Evolutionary conservation across 2,797 vertebrate genomes (phyloP).

Genomic region (Oophaga sylvatica): DNA sequence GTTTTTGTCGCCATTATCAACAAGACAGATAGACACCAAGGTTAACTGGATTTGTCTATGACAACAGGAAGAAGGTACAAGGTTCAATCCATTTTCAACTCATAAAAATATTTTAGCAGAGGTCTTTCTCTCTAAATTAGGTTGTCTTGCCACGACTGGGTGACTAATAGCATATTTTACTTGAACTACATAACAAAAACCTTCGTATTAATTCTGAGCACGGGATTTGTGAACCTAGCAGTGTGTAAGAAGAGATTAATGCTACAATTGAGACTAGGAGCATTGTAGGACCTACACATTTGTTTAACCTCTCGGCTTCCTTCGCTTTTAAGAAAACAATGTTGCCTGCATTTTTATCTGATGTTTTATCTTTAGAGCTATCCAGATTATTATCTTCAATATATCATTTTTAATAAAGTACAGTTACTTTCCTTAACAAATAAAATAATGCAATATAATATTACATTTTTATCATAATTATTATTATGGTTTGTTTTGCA

Average conservation of each 20-base stretch:
- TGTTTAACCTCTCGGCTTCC: conserved; percentile 1
- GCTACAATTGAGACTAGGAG: conserved; percentile 2
- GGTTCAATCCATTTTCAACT: conserved; percentile 28
- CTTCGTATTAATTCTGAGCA: conserved; percentile 36
- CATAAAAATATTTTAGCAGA: conserved; percentile 7
- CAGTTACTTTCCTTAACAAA: neutral
- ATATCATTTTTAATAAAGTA: neutral
- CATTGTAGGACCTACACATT: conserved; percentile 20
- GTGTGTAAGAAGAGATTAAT: conserved; percentile 27
- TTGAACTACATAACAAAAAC: conserved; percentile 20
- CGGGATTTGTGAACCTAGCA: neutral
- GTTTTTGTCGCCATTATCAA: neutral
- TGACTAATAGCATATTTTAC: conserved; percentile 18
- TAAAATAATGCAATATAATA: neutral
- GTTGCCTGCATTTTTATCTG: neutral
- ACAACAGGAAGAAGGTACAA: conserved; percentile 24
- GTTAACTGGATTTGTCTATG: conserved; percentile 28
- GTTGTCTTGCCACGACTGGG: conserved; percentile 14
- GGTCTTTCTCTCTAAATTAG: conserved; percentile 33
- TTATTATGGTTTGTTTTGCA: neutral
- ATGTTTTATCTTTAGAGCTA: neutral
- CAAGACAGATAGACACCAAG: neutral
- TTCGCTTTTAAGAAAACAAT: neutral
- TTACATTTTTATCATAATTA: neutral
- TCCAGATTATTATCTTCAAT: neutral